Evolutionary conservation across 2,888 invertebrate species (phyloP), one percentile per base, ranked within the genome.

Genomic region (Mechanitis mazaeus): DNA sequence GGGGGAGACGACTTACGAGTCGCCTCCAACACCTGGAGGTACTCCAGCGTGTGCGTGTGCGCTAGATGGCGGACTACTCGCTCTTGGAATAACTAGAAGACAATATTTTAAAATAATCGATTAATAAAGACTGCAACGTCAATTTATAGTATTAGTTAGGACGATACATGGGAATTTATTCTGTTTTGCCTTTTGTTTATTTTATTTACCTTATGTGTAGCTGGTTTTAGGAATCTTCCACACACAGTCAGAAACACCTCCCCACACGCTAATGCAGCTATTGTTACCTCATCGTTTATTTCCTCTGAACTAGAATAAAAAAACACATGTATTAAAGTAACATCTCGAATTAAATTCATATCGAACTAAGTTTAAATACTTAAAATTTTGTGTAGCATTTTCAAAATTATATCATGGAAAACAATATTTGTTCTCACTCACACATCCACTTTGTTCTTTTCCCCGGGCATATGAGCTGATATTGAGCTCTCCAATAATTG

Each of bases 201-300:
- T 33, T 28, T 47, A 46, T 3, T 59, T 75, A 89, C 89, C 81
- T 86, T 86, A 66, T 87, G 83, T 1, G 79, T 84, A 0, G 77
- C 61, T 0, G 82, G 80, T 64, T 85, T 85, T 56, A 90, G 65
- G 64, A 87, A 90, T 61, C 84, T 74, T 0, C 89, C 89, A 63
- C 86, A 83, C 1, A 83, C 83, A 1, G 73, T 76, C 2, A 89
- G 72, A 66, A 87, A 84, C 1, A 72, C 75, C 66, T 88, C 87
- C 0, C 79, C 78, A 60, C 84, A 89, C 33, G 83, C 79, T 31
- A 89, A 69, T 20, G 89, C 89, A 9, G 87, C 80, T 11, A 81
- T 70, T 0, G 81, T 80, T 1, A 87, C 72, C n/a, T 83, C 83
- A 31, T 86, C 83, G 45, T 75, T 79, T 0, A 69, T 62, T 64